Conservation (phyloP, 2,113 vertebrate species). For the Kryptolebias marmoratus region DNA sequence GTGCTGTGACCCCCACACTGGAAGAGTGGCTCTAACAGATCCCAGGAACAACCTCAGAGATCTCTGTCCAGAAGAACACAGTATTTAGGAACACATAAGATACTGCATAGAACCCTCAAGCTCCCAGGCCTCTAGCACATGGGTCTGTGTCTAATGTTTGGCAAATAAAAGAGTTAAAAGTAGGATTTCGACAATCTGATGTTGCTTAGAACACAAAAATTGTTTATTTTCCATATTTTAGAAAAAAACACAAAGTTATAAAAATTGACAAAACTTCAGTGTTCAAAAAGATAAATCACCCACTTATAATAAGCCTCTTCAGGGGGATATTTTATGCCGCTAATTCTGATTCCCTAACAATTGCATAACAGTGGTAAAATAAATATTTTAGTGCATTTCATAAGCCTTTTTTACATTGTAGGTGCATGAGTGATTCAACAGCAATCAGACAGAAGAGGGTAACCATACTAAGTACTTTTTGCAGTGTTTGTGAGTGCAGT, state of each 20-base stretch:
- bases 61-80: too few relatives aligned
- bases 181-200: too few relatives aligned
- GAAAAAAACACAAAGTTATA: neutral
- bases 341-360: neutral
- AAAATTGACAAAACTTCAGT: neutral
- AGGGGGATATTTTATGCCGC: neutral
- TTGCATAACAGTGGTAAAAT: neutral
- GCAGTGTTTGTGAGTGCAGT: neutral
- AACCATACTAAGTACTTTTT: neutral
- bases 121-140: too few relatives aligned
- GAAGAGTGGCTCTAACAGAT: too few relatives aligned
- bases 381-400: neutral
- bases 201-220: neutral
- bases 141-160: too few relatives aligned
- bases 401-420: neutral
- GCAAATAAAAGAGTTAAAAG: too few relatives aligned
- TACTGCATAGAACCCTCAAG: too few relatives aligned
- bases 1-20: too few relatives aligned
- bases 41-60: too few relatives aligned
- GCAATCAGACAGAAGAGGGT: neutral
- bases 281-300: neutral
- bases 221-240: neutral
- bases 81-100: too few relatives aligned
- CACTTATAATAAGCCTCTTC: neutral
- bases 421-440: conserved; percentile 1